Evolutionary conservation across 2,888 invertebrate genomes (phyloP), one percentile per base, ranked within the genome.

Genomic region (Lasioglossum malachurum): DNA sequence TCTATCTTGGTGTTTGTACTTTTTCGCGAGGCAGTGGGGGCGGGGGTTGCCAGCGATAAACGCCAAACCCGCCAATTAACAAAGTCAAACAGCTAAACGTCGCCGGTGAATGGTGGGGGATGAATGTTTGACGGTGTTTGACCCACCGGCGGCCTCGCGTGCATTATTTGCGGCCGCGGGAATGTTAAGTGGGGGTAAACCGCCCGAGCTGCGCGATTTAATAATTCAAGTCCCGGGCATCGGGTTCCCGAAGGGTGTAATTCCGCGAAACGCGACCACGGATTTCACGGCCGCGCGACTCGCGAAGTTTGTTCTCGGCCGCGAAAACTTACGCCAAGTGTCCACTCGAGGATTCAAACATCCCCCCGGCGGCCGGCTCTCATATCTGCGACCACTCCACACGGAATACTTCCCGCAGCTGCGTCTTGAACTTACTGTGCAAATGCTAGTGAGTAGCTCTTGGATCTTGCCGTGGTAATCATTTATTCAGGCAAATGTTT

Each of bases 31-130:
- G 44, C 44, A 44, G 44, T 44, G 23, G n/a, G 57, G 57, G 57
- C n/a, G 23, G n/a, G 57, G 57, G 57, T n/a, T n/a, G n/a, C 57
- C 8, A 57, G n/a, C 67, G 67, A 81, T 60, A 60, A 82, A 82
- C 67, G 44, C 14, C 38, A 14, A 3, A 31, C 84, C 75, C 27
- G 72, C 85, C 85, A 84, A 84, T 85, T 79, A 85, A 85, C 84
- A 57, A 84, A 79, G 79, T 79, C 75, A 75, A 75, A 73, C 79
- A 79, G 31, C 44, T 49, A 35, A 72, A 77, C 83, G 53, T 67
- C 77, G 69, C 38, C 31, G 57, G 53, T 19, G 60, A 73, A 84
- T 57, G 64, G 16, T 27, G 64, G 44, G 64, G 49, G 38, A 85
- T 76, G 49, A 79, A 84, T 84, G 41, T 78, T 78, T 75, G 16